Base-by-base conservation (phyloP, 1,140 invertebrate species). In the Temnothorax longispinosus region DNA sequence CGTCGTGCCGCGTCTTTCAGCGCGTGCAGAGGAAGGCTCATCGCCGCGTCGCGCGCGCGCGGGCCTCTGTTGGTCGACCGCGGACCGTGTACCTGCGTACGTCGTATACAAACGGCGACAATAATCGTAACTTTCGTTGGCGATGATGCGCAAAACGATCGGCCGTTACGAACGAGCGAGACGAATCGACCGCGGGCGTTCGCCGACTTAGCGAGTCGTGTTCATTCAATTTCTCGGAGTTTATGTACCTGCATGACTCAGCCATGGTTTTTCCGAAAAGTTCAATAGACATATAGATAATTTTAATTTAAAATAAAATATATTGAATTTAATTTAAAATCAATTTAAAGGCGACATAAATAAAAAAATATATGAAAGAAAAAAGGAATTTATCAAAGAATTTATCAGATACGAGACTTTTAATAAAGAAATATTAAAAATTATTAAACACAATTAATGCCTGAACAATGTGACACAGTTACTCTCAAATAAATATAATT, bases 51-150 rank as follows among this genome's bases (percentile, higher is more conserved):
- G 81, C 86, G 78, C 27, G 27, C 27, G 27, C 27, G 27, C 80
- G 81, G 80, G 78, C 74, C 75, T 88, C 84, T 62, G 75, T 72
- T 50, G 84, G 71, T 69, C 52, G 41, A 50, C 41, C 41, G 82
- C 47, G 54, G 47, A 3, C 13, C 47, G 62, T 60, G 15, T 74
- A 60, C 38, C 21, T n/a, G 44, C 71, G 62, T 47, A 58, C 56
- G 60, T 60, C 74, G 58, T 47, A 54, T 67, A 87, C 77, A 27
- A 58, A n/a, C 27, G 76, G 35, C 60, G 47, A 88, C 89, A 74
- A 90, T 90, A 88, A 90, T 90, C 91, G 89, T 92, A 89, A 91
- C 85, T 90, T 92, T 90, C 87, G 76, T 86, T 58, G 50, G 41
- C 76, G 87, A 88, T 88, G 81, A 89, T 71, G 65, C 54, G 69